These are phyloP conservation scores for Cyphomyrus discorhynchus DNA, from an alignment of 2,113 vertebrate genomes.

Conservation along the genomic window DNA sequence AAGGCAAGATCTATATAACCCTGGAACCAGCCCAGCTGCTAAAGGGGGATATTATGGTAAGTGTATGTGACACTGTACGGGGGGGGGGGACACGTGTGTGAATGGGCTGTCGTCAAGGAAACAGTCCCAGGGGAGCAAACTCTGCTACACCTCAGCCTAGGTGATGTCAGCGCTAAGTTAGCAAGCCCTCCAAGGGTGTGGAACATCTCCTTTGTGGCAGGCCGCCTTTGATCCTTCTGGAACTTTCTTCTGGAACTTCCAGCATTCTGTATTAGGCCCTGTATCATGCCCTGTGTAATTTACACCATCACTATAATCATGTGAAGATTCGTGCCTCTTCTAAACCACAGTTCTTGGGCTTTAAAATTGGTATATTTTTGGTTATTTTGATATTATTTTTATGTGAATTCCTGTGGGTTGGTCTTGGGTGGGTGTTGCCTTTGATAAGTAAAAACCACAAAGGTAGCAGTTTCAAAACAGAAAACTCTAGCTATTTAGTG, in stretches of 20 bases:
- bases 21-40: slow-evolving; percentile 85
- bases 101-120: background rate
- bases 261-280: background rate
- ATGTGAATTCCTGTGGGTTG: background rate
- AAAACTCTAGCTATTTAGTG: background rate
- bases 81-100: background rate
- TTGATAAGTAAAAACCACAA: slow-evolving; percentile 1
- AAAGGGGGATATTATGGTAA: slow-evolving; percentile 89
- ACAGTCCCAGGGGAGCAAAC: background rate
- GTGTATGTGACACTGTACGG: slow-evolving; percentile 2
- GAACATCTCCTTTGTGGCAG: background rate
- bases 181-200: background rate
- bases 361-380: background rate
- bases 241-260: background rate
- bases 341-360: background rate
- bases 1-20: slow-evolving; percentile 66
- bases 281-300: background rate
- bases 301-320: background rate
- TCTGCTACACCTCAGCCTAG: background rate
- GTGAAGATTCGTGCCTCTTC: background rate
- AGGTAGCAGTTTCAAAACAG: background rate
- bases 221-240: background rate
- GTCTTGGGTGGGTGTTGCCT: background rate
- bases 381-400: background rate
- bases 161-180: background rate